Evolutionary conservation across 2,113 vertebrate genomes (phyloP).

Genomic region (Pontoporia blainvillei): DNA sequence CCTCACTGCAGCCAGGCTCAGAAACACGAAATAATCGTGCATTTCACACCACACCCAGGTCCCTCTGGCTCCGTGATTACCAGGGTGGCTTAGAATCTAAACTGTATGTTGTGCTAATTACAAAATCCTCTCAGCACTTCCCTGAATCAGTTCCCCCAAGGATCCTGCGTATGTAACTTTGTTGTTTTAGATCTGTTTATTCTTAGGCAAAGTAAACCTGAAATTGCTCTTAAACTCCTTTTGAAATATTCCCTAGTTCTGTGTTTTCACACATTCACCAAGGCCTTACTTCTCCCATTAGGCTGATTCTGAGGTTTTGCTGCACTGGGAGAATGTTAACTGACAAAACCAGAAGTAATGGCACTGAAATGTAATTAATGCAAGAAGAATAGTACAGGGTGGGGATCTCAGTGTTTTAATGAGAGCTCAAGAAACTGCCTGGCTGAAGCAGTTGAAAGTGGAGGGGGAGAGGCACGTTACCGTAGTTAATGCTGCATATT

Average conservation of each 20-base stretch:
- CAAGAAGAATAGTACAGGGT: background rate
- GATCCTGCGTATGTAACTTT: background rate
- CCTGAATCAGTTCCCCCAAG: background rate
- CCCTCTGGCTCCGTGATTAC: background rate
- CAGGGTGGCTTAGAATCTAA: background rate
- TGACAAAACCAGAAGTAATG: background rate
- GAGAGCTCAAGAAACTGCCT: background rate
- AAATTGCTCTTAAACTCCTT: background rate
- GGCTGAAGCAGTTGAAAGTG: background rate
- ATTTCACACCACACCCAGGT: background rate
- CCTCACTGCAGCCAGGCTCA: background rate
- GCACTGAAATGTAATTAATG: background rate
- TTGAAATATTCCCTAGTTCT: background rate
- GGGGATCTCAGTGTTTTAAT: slow-evolving; percentile 3
- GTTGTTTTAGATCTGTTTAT: background rate
- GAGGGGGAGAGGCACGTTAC: background rate
- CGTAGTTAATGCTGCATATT: slow-evolving; percentile 18
- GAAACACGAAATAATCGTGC: background rate
- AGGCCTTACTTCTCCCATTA: background rate
- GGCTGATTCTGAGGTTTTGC: background rate
- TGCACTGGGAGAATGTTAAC: background rate
- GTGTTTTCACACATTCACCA: background rate
- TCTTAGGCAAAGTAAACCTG: background rate
- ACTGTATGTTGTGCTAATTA: background rate
- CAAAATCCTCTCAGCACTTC: background rate